Percentiles rank a stretch among this genome's conserved stretches.
phyloP scores from a whole-genome alignment of 1,140 invertebrate genomes.

The Latrodectus geometricus region DNA sequence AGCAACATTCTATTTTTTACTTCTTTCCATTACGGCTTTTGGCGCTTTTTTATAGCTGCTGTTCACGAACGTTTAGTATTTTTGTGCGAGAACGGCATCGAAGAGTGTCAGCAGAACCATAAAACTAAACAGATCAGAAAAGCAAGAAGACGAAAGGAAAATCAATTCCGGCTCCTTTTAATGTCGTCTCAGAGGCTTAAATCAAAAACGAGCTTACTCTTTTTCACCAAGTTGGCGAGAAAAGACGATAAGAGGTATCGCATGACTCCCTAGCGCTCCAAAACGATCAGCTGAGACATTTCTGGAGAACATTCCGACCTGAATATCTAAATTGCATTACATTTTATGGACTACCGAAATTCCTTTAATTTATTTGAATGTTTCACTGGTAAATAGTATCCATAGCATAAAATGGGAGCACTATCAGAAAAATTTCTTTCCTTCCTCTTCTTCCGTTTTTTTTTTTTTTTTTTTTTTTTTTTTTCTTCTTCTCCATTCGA shows the following conservation, averaged over 20 bases:
- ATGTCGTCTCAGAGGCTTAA: not conserved
- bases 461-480: no score
- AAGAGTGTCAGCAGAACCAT: not conserved
- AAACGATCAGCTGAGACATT: slow-evolving; percentile 18
- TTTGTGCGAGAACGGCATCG: not conserved
- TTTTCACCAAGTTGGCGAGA: not conserved
- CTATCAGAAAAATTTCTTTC: slow-evolving; percentile 22
- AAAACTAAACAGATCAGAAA: not conserved
- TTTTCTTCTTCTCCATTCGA: not conserved
- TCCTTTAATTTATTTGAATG: slow-evolving; percentile 59
- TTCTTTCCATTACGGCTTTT: no score
- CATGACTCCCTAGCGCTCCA: slow-evolving; percentile 6
- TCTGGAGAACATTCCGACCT: not conserved
- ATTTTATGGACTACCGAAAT: slow-evolving; percentile 52
- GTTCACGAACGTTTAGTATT: not conserved
- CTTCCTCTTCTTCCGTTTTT: not conserved
- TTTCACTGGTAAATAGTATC: slow-evolving; percentile 38
- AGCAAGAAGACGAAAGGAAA: not conserved
- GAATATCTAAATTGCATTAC: slow-evolving; percentile 57
- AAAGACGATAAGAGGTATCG: not conserved
- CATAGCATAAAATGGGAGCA: slow-evolving; percentile 21
- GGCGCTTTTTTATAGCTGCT: no score
- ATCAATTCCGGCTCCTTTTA: not conserved
- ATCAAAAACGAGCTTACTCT: not conserved
- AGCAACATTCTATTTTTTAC: no score